A percentile compares a stretch with the other conserved stretches of the same genome.
phyloP scores from a whole-genome alignment of 2,888 invertebrate genomes.

The Orthonevra nobilis region DNA sequence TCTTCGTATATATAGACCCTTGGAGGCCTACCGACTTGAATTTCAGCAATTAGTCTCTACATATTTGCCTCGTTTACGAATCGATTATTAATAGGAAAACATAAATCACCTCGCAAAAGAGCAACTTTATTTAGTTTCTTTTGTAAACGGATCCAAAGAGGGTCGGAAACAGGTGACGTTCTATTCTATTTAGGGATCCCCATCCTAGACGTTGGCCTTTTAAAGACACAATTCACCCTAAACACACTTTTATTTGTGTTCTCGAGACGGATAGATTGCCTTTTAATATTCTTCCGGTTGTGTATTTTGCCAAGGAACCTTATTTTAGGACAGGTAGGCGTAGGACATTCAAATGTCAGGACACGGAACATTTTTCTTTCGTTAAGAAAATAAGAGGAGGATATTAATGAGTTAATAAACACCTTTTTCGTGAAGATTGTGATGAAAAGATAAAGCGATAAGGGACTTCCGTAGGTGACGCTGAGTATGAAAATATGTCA shows the following conservation, averaged over 20 bases:
- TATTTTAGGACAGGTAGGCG: background rate
- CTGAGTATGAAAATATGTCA: too few species aligned
- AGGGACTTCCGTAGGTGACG: too few species aligned
- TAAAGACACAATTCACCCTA: slow-evolving; percentile 36
- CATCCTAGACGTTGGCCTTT: background rate
- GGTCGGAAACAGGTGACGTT: too few species aligned
- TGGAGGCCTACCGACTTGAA: background rate
- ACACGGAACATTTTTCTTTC: too few species aligned
- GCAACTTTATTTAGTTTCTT: too few species aligned
- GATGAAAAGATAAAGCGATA: too few species aligned
- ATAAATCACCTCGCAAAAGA: slow-evolving; percentile 42
- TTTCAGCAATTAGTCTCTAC: slow-evolving; percentile 49
- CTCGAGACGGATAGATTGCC: slow-evolving; percentile 42
- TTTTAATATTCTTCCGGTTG: slow-evolving; percentile 35
- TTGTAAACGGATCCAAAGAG: too few species aligned
- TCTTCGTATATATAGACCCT: too few species aligned
- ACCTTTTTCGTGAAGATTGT: too few species aligned
- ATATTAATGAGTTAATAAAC: too few species aligned
- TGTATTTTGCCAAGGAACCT: slow-evolving; percentile 12
- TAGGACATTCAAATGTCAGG: slow-evolving; percentile 15
- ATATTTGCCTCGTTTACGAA: slow-evolving; percentile 24
- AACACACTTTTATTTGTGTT: slow-evolving; percentile 38
- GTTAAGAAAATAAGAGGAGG: too few species aligned
- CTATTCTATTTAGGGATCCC: too few species aligned
- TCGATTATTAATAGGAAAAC: slow-evolving; percentile 54